A percentile compares a stretch with the other conserved stretches of the same genome.
These are phyloP conservation scores for Tonatia bakeri DNA, from an alignment of 2,113 vertebrate species.

Conservation along the genomic window DNA sequence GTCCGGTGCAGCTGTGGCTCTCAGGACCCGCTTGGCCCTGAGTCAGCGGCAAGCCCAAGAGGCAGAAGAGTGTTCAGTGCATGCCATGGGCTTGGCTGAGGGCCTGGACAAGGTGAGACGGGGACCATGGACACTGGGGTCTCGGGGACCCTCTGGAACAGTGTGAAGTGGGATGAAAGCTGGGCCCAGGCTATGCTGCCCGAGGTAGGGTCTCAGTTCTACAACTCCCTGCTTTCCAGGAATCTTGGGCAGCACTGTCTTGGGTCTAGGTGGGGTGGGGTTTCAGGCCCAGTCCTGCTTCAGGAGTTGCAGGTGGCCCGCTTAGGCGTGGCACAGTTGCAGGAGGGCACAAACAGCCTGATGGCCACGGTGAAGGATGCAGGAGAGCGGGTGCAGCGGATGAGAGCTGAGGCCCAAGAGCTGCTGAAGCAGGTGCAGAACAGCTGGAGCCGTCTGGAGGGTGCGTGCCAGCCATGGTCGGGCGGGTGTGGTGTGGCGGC, in stretches of 20 bases:
- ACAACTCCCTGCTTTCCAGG: accelerated
- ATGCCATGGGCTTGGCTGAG: constrained; percentile 70
- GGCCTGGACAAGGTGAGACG: constrained; percentile 78
- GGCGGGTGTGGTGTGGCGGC: accelerated
- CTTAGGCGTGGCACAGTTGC: constrained; percentile 76
- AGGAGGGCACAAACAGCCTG: constrained; percentile 75
- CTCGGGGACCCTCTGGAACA: background rate
- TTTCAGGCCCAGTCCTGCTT: background rate
- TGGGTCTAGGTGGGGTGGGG: background rate
- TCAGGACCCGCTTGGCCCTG: constrained; percentile 49
- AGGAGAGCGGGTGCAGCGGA: constrained; percentile 73
- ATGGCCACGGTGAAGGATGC: constrained; percentile 59
- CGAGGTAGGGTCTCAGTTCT: background rate
- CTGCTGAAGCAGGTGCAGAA: constrained; percentile 83
- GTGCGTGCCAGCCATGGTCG: constrained; percentile 55
- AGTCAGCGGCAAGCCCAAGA: constrained; percentile 66
- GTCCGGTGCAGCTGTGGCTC: constrained; percentile 67
- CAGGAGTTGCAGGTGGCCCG: constrained; percentile 84
- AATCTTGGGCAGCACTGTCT: background rate
- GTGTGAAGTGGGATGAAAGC: background rate
- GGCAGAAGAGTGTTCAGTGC: constrained; percentile 66
- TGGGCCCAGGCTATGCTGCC: background rate
- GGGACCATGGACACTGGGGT: background rate
- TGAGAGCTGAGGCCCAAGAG: constrained; percentile 81
- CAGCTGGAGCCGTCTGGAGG: constrained; percentile 80